phyloP scores from a whole-genome alignment of 2,888 invertebrate species.

The Tryphoninae sp. region DNA sequence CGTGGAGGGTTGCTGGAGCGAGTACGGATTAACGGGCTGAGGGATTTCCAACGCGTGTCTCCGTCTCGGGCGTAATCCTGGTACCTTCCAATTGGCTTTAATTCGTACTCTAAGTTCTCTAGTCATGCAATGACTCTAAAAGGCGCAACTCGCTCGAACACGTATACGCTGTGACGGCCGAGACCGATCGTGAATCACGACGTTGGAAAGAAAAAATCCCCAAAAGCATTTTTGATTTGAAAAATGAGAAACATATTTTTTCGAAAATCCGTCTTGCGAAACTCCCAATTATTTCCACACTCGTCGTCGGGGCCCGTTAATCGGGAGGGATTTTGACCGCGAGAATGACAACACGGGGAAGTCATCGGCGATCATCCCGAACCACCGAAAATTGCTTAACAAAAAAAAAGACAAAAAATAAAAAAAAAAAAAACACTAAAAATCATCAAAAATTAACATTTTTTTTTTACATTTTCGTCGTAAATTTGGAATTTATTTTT shows the following conservation, averaged over 20 bases:
- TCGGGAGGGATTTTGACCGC: slow-evolving; percentile 73
- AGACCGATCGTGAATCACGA: slow-evolving; percentile 56
- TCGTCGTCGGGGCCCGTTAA: slow-evolving; percentile 67
- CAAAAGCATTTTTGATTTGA: slow-evolving; percentile 63
- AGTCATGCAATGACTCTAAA: slow-evolving; percentile 78
- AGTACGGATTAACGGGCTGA: not conserved
- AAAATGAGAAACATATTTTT: not conserved
- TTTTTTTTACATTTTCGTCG: not conserved
- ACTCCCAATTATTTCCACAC: slow-evolving; percentile 53
- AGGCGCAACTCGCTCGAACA: slow-evolving; percentile 66
- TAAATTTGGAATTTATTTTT: no score
- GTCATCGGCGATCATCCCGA: slow-evolving; percentile 63
- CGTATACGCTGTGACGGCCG: slow-evolving; percentile 73
- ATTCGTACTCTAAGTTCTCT: slow-evolving; percentile 75
- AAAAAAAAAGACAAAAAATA: slow-evolving; percentile 49
- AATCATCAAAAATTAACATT: slow-evolving; percentile 8
- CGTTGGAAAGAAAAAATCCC: slow-evolving; percentile 61
- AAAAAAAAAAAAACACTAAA: slow-evolving; percentile 26
- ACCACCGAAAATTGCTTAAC: slow-evolving; percentile 49
- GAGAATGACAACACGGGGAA: slow-evolving; percentile 77
- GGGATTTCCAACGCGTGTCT: slow-evolving; percentile 50
- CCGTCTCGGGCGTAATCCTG: slow-evolving; percentile 70
- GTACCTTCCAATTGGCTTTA: slow-evolving; percentile 79
- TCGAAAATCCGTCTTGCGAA: slow-evolving; percentile 8
- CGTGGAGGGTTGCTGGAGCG: slow-evolving; percentile 1